A percentile compares a stretch with the other conserved stretches of the same genome.
Conservation (phyloP, 2,797 vertebrate species). For the Sarcoramphus papa region DNA sequence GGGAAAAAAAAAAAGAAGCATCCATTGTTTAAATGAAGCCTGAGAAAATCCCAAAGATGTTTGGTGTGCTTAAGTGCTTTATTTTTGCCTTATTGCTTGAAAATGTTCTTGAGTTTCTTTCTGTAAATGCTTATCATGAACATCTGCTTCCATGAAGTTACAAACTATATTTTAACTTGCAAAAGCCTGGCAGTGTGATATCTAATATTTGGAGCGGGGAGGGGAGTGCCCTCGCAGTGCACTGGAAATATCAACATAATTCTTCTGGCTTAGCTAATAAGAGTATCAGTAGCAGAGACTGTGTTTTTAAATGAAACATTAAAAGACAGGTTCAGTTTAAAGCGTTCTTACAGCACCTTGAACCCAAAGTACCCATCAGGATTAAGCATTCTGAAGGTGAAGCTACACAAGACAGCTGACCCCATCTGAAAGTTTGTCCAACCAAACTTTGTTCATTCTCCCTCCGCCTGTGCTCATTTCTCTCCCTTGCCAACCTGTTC, state of each 20-base stretch:
- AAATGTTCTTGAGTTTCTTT: background rate
- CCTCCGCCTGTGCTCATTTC: rapidly evolving
- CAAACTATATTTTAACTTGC: background rate
- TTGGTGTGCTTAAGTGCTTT: background rate
- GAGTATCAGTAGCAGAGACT: background rate
- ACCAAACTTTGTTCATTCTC: background rate
- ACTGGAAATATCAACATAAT: background rate
- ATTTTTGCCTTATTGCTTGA: background rate
- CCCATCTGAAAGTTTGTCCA: background rate
- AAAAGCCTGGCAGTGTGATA: background rate
- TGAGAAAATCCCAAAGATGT: background rate
- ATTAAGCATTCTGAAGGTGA: background rate
- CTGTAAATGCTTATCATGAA: background rate
- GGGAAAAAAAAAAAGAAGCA: rapidly evolving
- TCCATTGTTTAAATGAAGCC: constrained; percentile 17
- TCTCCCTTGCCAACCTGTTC: background rate
- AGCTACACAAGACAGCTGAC: background rate
- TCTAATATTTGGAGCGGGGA: background rate
- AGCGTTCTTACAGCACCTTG: background rate
- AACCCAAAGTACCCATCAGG: background rate
- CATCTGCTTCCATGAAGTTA: background rate
- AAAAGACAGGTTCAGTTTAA: background rate
- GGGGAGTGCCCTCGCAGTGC: background rate
- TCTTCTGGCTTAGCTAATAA: background rate
- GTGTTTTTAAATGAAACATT: background rate